phyloP scores from a whole-genome alignment of 2,797 vertebrate species.

The Rhynchotus rufescens region DNA sequence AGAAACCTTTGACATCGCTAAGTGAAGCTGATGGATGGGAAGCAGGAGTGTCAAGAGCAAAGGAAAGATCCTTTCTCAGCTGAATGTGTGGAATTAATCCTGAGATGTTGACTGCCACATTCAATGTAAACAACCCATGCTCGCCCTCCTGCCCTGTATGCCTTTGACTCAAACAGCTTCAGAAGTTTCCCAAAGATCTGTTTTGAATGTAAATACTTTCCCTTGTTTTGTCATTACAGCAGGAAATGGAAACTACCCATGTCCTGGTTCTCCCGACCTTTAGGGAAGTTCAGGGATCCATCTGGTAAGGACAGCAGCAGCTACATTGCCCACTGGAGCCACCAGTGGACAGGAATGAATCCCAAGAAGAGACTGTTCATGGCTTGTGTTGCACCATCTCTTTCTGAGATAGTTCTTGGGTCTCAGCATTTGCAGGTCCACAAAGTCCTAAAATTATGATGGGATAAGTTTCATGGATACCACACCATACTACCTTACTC shows the following conservation, averaged over 20 bases:
- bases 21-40: not conserved
- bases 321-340: not conserved
- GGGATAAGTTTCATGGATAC: not conserved
- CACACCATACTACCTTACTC: not conserved
- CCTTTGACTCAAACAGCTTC: not conserved
- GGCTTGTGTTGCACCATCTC: too few species aligned
- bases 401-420: not conserved
- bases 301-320: not conserved
- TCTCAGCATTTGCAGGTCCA: not conserved
- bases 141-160: not conserved
- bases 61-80: conserved; percentile 25
- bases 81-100: not conserved
- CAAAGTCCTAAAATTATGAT: not conserved
- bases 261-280: not conserved
- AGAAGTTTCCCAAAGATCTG: not conserved
- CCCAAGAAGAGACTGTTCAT: not conserved
- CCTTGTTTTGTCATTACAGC: not conserved
- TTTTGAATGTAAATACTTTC: conserved; percentile 4
- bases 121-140: not conserved
- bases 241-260: not conserved
- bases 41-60: not conserved
- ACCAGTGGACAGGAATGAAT: not conserved
- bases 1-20: not conserved
- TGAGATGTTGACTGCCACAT: not conserved
- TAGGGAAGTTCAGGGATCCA: not conserved